phyloP scores from a whole-genome alignment of 2,797 vertebrate species.

The Agapornis canus region DNA sequence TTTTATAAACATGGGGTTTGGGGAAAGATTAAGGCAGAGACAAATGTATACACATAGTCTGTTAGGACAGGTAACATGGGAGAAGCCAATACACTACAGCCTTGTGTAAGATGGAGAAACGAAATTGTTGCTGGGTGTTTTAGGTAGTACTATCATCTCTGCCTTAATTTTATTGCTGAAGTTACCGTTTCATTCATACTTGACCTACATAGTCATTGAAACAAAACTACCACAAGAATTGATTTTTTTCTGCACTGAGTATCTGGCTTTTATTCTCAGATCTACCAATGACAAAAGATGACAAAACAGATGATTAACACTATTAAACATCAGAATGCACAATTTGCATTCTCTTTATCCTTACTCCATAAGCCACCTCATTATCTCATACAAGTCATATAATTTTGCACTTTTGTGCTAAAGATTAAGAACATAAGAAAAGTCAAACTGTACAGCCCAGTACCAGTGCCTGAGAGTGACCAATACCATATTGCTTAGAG shows the following conservation, averaged over 20 bases:
- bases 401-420: background rate
- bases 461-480: background rate
- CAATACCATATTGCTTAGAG: background rate
- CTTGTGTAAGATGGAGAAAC: background rate
- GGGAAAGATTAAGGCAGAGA: background rate
- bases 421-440: background rate
- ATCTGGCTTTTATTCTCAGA: background rate
- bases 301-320: background rate
- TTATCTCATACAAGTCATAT: background rate
- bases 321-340: background rate
- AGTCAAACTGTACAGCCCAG: background rate
- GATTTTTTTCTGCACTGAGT: background rate
- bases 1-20: accelerated
- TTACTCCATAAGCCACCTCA: background rate
- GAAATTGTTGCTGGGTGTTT: background rate
- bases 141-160: background rate
- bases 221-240: background rate
- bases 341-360: background rate
- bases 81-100: background rate
- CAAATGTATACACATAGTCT: background rate
- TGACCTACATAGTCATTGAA: background rate
- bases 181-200: background rate
- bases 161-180: background rate
- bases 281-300: background rate
- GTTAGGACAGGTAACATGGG: background rate